Percentiles rank a stretch among this genome's conserved stretches.
phyloP scores from a whole-genome alignment of 2,888 invertebrate species.

The Eupithecia vulgata region DNA sequence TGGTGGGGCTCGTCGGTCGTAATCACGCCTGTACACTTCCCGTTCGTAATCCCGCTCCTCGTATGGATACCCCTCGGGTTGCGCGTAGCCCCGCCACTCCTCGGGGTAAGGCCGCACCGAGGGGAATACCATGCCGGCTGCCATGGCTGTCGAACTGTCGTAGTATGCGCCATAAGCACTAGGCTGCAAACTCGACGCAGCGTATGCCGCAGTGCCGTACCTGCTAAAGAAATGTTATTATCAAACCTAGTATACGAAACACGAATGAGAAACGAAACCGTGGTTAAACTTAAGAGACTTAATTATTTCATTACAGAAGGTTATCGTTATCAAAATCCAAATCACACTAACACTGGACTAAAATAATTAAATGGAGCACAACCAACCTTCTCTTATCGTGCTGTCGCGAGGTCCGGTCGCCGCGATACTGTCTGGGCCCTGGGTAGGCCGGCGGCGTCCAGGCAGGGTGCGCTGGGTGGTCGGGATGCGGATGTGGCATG shows the following conservation, averaged over 20 bases:
- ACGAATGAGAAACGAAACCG: background rate
- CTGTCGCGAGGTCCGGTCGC: conserved; percentile 77
- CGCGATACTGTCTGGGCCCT: conserved; percentile 74
- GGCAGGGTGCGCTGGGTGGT: conserved; percentile 53
- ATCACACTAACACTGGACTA: background rate
- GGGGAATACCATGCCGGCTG: conserved; percentile 80
- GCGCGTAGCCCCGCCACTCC: conserved; percentile 80
- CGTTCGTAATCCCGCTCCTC: conserved; percentile 82
- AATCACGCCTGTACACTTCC: conserved; percentile 86
- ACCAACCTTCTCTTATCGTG: conserved; percentile 86
- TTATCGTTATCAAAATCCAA: background rate
- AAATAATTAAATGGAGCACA: background rate
- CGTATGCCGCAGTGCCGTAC: conserved; percentile 76
- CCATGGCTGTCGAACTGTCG: conserved; percentile 74
- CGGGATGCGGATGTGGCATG: conserved; percentile 60
- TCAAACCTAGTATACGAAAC: background rate
- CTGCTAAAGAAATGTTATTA: conserved; percentile 49
- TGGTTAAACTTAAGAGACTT: background rate
- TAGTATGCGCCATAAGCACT: conserved; percentile 75
- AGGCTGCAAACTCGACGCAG: conserved; percentile 65
- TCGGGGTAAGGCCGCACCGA: conserved; percentile 73
- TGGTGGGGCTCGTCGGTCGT: conserved; percentile 86
- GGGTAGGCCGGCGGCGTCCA: conserved; percentile 78
- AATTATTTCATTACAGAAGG: background rate
- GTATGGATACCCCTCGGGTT: conserved; percentile 80